phyloP scores from a whole-genome alignment of 2,888 invertebrate genomes.

The Siphlonurus alternatus region DNA sequence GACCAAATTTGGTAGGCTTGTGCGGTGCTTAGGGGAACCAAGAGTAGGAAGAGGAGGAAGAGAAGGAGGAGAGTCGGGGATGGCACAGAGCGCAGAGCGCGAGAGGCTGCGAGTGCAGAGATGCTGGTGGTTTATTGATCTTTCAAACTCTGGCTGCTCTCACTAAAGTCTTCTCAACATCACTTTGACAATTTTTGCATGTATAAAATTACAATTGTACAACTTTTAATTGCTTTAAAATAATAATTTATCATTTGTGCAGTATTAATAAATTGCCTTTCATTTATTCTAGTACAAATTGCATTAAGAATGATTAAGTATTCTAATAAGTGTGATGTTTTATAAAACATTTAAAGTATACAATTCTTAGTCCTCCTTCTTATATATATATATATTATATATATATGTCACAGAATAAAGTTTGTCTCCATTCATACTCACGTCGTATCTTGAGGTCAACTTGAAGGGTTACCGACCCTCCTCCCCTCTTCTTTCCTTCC shows the following conservation, averaged over 20 bases:
- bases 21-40: neutral
- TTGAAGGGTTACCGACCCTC: neutral
- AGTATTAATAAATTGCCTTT: too few species aligned
- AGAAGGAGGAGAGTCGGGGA: neutral
- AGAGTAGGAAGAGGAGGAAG: slow-evolving; percentile 4
- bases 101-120: neutral
- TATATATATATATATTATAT: too few species aligned
- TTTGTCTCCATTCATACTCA: too few species aligned
- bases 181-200: neutral
- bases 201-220: too few species aligned
- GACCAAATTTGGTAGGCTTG: neutral
- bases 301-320: too few species aligned
- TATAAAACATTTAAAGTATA: too few species aligned
- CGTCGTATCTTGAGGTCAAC: neutral
- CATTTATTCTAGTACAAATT: too few species aligned
- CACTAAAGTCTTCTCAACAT: neutral
- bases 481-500: neutral
- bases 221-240: too few species aligned
- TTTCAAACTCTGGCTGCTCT: neutral
- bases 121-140: neutral
- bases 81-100: neutral
- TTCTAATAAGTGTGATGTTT: too few species aligned
- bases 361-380: too few species aligned
- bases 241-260: too few species aligned
- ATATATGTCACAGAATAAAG: too few species aligned